These are phyloP conservation scores for Aleiodes leptofemur DNA, from an alignment of 2,888 invertebrate genomes.

Conservation along the genomic window DNA sequence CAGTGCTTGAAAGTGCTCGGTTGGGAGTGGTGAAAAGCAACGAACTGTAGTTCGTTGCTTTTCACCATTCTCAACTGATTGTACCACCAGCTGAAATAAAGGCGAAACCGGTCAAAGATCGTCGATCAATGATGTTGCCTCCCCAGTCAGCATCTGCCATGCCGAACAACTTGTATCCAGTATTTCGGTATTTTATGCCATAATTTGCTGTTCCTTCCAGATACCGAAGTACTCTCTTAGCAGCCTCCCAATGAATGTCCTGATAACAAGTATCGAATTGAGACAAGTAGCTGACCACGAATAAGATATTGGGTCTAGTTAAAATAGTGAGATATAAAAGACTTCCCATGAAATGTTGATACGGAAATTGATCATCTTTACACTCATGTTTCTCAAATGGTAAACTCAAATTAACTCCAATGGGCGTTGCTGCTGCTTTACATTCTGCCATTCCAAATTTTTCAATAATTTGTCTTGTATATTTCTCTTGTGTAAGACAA, in stretches of 20 bases:
- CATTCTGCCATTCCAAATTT: background rate
- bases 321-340: conserved; percentile 14
- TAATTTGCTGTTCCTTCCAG: background rate
- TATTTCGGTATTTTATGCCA: background rate
- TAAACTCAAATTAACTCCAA: conserved; percentile 33
- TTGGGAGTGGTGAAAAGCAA: too few species aligned
- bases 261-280: conserved; percentile 51
- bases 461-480: conserved; percentile 8
- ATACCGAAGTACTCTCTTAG: conserved; percentile 8
- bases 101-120: background rate
- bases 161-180: background rate
- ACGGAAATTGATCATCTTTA: conserved; percentile 8
- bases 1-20: conserved; percentile 16
- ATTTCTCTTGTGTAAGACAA: conserved; percentile 16
- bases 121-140: background rate
- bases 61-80: background rate
- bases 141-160: conserved; percentile 19
- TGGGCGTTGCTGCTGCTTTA: conserved; percentile 6
- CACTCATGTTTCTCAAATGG: background rate
- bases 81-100: background rate
- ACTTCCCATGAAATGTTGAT: conserved; percentile 8
- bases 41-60: too few species aligned
- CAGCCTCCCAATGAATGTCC: conserved; percentile 7
- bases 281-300: conserved; percentile 76
- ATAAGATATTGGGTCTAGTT: conserved; percentile 69